Conservation (phyloP, 2,888 invertebrate genomes). For the Hypomecis atomaria region DNA sequence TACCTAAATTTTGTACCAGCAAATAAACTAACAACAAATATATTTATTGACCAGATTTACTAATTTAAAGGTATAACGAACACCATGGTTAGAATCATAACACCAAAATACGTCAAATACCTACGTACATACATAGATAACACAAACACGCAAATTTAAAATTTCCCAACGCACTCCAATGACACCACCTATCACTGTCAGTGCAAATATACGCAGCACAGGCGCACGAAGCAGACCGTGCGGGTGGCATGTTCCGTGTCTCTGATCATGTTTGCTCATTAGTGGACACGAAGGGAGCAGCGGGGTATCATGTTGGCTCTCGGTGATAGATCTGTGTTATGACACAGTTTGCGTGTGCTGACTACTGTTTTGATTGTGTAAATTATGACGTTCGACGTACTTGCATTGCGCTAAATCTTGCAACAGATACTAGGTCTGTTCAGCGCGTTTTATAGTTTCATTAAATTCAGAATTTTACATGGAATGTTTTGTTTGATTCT, state of each 20-base stretch:
- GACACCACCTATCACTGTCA: constrained; percentile 22
- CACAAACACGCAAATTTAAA: background rate
- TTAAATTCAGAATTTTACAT: too few species aligned
- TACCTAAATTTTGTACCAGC: background rate
- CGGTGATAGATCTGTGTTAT: constrained; percentile 25
- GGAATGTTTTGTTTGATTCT: too few species aligned
- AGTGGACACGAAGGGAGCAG: constrained; percentile 59
- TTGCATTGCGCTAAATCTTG: too few species aligned
- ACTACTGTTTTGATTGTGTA: constrained; percentile 4
- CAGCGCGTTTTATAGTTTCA: too few species aligned
- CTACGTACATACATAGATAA: too few species aligned
- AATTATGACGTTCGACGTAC: too few species aligned
- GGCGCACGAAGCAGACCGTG: constrained; percentile 51
- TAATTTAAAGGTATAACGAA: too few species aligned
- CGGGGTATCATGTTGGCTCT: constrained; percentile 44
- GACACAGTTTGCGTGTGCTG: constrained; percentile 1
- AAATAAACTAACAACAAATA: background rate
- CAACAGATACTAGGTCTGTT: too few species aligned
- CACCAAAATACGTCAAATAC: too few species aligned
- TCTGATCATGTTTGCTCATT: constrained; percentile 70
- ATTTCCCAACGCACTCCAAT: constrained; percentile 9
- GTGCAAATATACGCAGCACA: constrained; percentile 47
- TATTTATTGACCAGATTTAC: too few species aligned
- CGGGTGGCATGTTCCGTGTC: constrained; percentile 41
- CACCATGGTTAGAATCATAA: too few species aligned